phyloP scores from a whole-genome alignment of 2,888 invertebrate species.

The Harpalus rufipes region DNA sequence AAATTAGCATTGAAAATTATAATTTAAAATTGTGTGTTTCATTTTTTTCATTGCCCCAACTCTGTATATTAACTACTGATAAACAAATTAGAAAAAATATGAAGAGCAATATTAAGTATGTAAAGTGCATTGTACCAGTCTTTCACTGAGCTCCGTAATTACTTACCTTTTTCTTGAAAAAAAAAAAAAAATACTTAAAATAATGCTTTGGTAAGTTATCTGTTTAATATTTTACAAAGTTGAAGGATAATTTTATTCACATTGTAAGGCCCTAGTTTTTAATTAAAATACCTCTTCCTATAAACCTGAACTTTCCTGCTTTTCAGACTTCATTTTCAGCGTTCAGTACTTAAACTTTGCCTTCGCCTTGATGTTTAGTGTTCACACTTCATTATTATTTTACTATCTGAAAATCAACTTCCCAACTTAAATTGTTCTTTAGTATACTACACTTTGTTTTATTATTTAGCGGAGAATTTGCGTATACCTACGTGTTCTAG shows the following conservation, averaged over 20 bases:
- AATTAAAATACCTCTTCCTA: conserved; percentile 44
- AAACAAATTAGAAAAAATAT: no score
- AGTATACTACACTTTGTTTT: conserved; percentile 27
- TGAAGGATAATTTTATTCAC: conserved; percentile 22
- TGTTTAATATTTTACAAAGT: conserved; percentile 9
- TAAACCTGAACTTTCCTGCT: conserved; percentile 18
- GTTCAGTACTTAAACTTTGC: conserved; percentile 35
- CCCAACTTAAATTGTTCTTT: conserved; percentile 50
- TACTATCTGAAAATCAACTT: conserved; percentile 59
- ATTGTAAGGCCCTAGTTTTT: conserved; percentile 45
- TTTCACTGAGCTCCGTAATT: no score
- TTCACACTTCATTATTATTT: conserved; percentile 57
- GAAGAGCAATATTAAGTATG: no score
- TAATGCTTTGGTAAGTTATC: no score
- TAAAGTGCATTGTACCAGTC: no score
- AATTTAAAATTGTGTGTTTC: no score
- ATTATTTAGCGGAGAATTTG: conserved; percentile 30
- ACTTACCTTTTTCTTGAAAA: no score
- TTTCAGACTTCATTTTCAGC: conserved; percentile 33
- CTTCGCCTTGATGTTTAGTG: conserved; percentile 38
- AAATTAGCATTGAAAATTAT: no score
- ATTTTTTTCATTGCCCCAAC: no score
- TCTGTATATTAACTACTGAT: no score
- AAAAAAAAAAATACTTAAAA: no score
- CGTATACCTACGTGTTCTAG: conserved; percentile 8